phyloP scores from a whole-genome alignment of 2,113 vertebrate genomes.

The Montifringilla adamsi region DNA sequence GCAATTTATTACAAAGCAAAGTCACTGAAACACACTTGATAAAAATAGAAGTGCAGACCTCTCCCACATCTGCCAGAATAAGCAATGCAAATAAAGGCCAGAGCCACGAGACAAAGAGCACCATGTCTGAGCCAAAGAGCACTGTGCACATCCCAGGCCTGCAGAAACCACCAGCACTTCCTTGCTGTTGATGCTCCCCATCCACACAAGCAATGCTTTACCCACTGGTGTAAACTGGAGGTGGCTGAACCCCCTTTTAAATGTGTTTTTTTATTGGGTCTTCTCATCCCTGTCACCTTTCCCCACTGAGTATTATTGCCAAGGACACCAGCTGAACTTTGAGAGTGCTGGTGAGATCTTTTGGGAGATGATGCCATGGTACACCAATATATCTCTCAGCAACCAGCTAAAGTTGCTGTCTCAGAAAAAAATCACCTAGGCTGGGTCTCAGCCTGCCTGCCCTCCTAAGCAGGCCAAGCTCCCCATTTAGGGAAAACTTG shows the following conservation, averaged over 20 bases:
- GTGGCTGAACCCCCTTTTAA: not conserved
- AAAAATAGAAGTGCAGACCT: not conserved
- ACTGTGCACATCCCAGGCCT: not conserved
- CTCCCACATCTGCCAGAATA: not conserved
- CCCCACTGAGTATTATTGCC: not conserved
- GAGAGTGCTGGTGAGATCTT: not conserved
- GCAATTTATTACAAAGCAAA: not conserved
- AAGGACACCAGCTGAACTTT: accelerated
- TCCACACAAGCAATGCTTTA: not conserved
- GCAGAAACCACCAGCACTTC: not conserved
- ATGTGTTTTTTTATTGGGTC: not conserved
- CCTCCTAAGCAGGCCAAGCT: not conserved
- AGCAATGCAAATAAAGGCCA: not conserved
- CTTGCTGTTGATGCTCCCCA: not conserved
- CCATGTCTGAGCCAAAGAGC: not conserved
- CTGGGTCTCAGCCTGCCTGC: not conserved
- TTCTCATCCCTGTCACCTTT: not conserved
- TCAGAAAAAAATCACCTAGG: not conserved
- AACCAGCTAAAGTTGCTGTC: not conserved
- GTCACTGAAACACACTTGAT: not conserved
- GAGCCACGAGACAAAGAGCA: not conserved
- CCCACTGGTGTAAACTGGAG: not conserved
- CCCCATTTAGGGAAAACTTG: not conserved
- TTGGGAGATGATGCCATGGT: accelerated
- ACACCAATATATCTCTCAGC: not conserved